phyloP scores from a whole-genome alignment of 2,113 vertebrate genomes.

The Tragelaphus imberbis region DNA sequence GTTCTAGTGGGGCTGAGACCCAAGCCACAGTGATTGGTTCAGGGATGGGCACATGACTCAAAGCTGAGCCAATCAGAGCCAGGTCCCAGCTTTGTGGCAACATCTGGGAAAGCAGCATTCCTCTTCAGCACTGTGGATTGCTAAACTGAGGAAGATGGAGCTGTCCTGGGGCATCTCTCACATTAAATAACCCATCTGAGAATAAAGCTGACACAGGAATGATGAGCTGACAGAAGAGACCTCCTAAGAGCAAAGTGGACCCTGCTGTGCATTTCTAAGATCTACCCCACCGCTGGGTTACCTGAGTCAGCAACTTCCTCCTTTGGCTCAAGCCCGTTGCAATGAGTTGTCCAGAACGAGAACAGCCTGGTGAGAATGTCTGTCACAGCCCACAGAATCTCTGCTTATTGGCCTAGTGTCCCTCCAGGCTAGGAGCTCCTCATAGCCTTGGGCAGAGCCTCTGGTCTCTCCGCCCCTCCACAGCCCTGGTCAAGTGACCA shows the following conservation, averaged over 20 bases:
- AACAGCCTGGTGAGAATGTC: neutral
- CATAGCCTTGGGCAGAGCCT: neutral
- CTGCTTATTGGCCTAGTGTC: neutral
- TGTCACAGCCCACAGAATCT: neutral
- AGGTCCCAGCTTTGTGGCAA: neutral
- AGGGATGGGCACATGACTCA: neutral
- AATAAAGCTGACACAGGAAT: neutral
- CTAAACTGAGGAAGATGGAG: neutral
- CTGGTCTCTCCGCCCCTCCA: neutral
- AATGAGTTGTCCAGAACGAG: neutral
- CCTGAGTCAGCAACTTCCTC: neutral
- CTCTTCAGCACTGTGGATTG: fast-evolving
- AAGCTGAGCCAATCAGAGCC: neutral
- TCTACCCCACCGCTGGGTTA: neutral
- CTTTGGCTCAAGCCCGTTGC: neutral
- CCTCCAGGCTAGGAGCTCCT: neutral
- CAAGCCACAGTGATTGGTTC: neutral
- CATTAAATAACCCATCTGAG: neutral
- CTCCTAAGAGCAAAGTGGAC: neutral
- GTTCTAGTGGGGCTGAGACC: neutral
- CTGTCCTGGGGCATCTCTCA: neutral
- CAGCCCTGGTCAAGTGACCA: neutral
- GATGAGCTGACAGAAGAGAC: neutral
- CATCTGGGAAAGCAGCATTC: neutral
- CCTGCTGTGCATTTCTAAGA: neutral